Evolutionary conservation across 2,888 invertebrate species (phyloP), one percentile per base, ranked within the genome.

Genomic region (Mylabris sibirica): DNA sequence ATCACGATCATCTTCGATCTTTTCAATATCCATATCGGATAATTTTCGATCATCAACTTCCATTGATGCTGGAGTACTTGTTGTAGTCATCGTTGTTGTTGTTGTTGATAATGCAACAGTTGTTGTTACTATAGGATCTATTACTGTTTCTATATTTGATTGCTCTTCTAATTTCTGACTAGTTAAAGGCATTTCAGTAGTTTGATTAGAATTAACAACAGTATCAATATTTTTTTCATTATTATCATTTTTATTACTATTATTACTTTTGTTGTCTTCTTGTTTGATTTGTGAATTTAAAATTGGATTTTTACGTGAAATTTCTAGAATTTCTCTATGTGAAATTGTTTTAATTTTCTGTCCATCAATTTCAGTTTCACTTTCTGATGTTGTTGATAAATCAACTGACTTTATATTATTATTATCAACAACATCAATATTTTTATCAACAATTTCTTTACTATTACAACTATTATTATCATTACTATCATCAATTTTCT

Each of bases 351-450:
- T 84, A 53, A 85, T 84, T 76, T 85, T 85, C 71, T 85, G 85
- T 1, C 85, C 85, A 71, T 85, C 85, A 49, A 85, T 85, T 79
- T 85, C 85, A 22, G 85, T 83, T 76, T 86, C 85, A 0, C 85
- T 85, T 76, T 85, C 85, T 3, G 85, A 85, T 11, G 84, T 83
- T 30, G 84, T 83, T 11, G 79, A 80, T 2, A 79, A 80, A 69
- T 81, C 82, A 20, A 75, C 65, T 2, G 82, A 78, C 62, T 77
- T 76, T 0, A 71, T 69, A 70, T 79, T 77, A 63, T 75, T 68
- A 24, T 69, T 64, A 64, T 65, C 72, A 26, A 49, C 64, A 60
- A 71, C 66, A 1, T 75, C 57, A 59, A 73, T 63, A 4, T 62
- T 66, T 9, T 59, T 64, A 24, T 66, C 73, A 11, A 3, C 12